phyloP scores from a whole-genome alignment of 2,797 vertebrate genomes.

The Cossypha caffra region DNA sequence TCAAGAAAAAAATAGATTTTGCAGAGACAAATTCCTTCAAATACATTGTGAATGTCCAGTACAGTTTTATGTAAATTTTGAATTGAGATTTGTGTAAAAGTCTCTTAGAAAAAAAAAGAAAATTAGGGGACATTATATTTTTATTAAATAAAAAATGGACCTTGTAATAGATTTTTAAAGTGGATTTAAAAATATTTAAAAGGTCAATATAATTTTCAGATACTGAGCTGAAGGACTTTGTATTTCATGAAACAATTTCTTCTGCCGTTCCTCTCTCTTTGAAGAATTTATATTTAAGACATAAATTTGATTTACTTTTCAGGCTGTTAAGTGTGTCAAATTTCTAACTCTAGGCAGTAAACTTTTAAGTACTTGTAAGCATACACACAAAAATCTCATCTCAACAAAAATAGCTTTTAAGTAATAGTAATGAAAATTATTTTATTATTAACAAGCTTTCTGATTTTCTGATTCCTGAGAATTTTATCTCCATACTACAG shows the following conservation, averaged over 20 bases:
- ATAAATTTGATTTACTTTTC: background rate
- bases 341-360: background rate
- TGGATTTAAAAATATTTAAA: background rate
- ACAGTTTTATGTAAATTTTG: background rate
- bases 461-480: background rate
- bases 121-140: accelerated
- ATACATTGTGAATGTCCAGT: background rate
- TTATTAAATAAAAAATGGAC: background rate
- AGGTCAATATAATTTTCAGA: background rate
- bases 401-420: background rate
- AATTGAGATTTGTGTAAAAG: background rate
- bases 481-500: background rate
- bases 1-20: background rate
- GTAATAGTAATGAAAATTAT: background rate
- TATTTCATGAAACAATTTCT: background rate
- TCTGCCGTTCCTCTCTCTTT: background rate
- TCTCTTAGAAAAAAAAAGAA: background rate
- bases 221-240: background rate
- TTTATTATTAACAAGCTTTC: background rate
- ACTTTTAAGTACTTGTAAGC: background rate
- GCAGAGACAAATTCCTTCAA: background rate
- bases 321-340: background rate
- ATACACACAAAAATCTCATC: background rate
- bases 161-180: background rate
- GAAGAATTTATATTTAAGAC: background rate